A percentile compares a stretch with the other conserved stretches of the same genome.
These are phyloP conservation scores for Pediacus dermestoides DNA, from an alignment of 2,888 invertebrate species.

Conservation along the genomic window DNA sequence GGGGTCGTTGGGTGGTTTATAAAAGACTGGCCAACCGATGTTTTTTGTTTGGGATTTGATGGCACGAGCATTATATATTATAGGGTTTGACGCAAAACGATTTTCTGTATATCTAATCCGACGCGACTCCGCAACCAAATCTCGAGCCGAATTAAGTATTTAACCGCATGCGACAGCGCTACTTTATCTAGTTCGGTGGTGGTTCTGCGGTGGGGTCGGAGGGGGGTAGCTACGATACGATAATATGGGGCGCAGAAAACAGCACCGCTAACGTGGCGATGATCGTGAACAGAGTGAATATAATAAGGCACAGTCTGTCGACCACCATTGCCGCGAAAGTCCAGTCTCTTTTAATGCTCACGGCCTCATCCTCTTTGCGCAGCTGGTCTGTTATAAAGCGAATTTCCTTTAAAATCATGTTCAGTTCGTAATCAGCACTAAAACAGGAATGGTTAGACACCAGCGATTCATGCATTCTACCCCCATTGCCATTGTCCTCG, in stretches of 20 bases:
- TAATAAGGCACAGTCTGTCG: constrained; percentile 99
- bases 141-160: constrained; percentile 8
- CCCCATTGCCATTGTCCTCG: constrained; percentile 55
- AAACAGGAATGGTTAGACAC: constrained; percentile 81
- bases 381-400: constrained; percentile 91
- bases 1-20: too few relatives aligned
- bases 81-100: constrained; percentile 3
- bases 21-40: constrained; percentile 42
- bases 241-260: constrained; percentile 94
- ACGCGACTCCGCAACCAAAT: too few relatives aligned
- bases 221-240: constrained; percentile 76
- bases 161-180: constrained; percentile 3
- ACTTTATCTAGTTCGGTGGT: constrained; percentile 10
- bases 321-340: constrained; percentile 99
- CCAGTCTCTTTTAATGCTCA: constrained; percentile 96
- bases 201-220: constrained; percentile 35
- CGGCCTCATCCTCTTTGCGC: constrained; percentile 91
- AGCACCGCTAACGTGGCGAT: constrained; percentile 95
- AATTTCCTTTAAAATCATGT: constrained; percentile 91
- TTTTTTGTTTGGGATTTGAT: constrained; percentile 3
- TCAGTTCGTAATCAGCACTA: constrained; percentile 90
- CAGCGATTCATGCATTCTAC: constrained; percentile 69
- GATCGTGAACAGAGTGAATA: constrained; percentile 98
- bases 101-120: constrained; percentile 5
- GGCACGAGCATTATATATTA: constrained; percentile 7